Percentiles rank a stretch among this genome's conserved stretches.
phyloP scores from a whole-genome alignment of 2,888 invertebrate genomes.

The Autographa pulchrina region DNA sequence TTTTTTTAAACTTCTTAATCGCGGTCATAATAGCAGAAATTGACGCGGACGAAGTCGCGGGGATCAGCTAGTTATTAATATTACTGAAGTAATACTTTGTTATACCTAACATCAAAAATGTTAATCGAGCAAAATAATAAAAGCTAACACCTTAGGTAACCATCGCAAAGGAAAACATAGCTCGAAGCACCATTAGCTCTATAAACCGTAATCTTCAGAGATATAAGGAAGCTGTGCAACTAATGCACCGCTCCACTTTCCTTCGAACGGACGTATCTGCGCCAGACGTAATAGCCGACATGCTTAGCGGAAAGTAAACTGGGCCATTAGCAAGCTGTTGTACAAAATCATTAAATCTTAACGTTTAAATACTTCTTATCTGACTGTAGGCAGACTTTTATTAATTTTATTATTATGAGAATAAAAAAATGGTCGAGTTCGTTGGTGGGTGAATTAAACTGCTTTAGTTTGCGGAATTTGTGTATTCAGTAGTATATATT shows the following conservation, averaged over 20 bases:
- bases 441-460: too few relatives aligned
- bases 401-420: too few relatives aligned
- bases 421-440: too few relatives aligned
- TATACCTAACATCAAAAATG: too few relatives aligned
- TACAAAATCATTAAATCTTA: conserved; percentile 26
- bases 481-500: too few relatives aligned
- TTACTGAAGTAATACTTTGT: too few relatives aligned
- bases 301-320: conserved; percentile 48
- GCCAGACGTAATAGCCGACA: conserved; percentile 34
- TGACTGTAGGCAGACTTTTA: too few relatives aligned
- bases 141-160: conserved; percentile 9
- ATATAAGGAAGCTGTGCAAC: conserved; percentile 42
- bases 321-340: conserved; percentile 45
- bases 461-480: too few relatives aligned
- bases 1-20: too few relatives aligned
- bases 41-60: too few relatives aligned
- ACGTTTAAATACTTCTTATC: conserved; percentile 11
- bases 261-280: conserved; percentile 47
- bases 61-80: too few relatives aligned
- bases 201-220: conserved; percentile 19
- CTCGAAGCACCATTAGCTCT: conserved; percentile 25
- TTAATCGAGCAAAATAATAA: conserved; percentile 23
- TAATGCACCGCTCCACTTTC: conserved; percentile 55
- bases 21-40: too few relatives aligned
- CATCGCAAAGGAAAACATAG: neutral